Evolutionary conservation across 2,888 invertebrate species (phyloP), one percentile per base, ranked within the genome.

Genomic region (Lycophotia porphyrea): DNA sequence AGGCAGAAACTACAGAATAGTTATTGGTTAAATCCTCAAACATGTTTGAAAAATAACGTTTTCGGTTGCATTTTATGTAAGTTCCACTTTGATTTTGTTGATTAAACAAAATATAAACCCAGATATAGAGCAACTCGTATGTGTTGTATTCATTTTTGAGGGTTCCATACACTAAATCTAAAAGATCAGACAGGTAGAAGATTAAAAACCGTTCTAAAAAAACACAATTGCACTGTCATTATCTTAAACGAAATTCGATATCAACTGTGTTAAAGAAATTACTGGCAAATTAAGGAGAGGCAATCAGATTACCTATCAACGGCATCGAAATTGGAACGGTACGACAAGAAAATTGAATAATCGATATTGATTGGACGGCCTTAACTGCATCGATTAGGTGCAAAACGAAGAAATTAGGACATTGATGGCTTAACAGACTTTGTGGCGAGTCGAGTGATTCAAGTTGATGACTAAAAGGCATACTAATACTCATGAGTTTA

Each of bases 291-390:
- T 31, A 64, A 47, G 60, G 68, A 58, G 7, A 44, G 55, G 31
- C 66, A 71, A 80, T 76, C 42, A 52, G 75, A 76, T 70, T 55
- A 76, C 71, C n/a, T 66, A 79, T 58, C 47, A n/a, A 58, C 24
- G n/a, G 44, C 39, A 66, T 47, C 61, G 39, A 49, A 84, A 84
- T 80, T 72, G 69, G 82, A 70, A 58, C 58, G 70, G 27, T 66
- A 52, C 39, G 80, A 76, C 69, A 71, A 74, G 84, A 70, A 70
- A 84, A 82, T 82, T 83, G 44, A 79, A 75, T 76, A 76, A 84
- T 82, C 69, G 52, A 66, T 79, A 72, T 80, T 47, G 64, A 83
- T 78, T 61, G 66, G 39, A 70, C 15, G 67, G 55, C 66, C 58
- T 61, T 74, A 82, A 71, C 18, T 76, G 72, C 52, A 80, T 36